Conservation (phyloP, 1,140 invertebrate genomes). For the Anadara kagoshimensis region DNA sequence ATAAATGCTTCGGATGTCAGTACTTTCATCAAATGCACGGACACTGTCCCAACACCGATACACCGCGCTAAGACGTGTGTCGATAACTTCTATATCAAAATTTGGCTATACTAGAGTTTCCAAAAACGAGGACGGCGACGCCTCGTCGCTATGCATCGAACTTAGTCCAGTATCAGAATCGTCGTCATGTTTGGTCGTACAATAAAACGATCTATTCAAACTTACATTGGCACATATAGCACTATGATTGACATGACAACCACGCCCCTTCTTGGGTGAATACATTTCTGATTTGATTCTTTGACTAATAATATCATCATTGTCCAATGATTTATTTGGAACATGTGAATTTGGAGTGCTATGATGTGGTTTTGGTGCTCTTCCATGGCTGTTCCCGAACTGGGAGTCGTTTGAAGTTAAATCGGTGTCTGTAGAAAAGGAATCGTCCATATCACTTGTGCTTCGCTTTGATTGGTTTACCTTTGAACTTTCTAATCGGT, state of each 20-base stretch:
- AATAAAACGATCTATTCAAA: conserved; percentile 17
- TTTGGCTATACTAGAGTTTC: conserved; percentile 76
- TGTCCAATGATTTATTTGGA: conserved; percentile 17
- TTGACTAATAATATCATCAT: conserved; percentile 39
- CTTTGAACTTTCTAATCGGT: too few relatives aligned
- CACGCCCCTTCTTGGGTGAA: conserved; percentile 37
- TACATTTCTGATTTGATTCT: conserved; percentile 40
- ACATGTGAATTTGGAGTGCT: conserved; percentile 2
- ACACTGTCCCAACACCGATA: too few relatives aligned
- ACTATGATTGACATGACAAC: conserved; percentile 41
- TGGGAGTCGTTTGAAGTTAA: conserved; percentile 42
- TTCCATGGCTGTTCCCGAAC: conserved; percentile 28
- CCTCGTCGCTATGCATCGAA: conserved; percentile 76
- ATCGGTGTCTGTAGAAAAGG: conserved; percentile 40
- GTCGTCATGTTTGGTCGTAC: conserved; percentile 63
- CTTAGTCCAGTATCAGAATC: conserved; percentile 78
- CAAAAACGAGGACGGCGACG: conserved; percentile 69
- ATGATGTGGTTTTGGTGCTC: conserved; percentile 15
- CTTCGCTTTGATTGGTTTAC: neutral
- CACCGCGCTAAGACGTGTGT: too few relatives aligned
- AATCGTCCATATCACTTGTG: conserved; percentile 30
- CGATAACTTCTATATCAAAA: too few relatives aligned
- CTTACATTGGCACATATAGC: conserved; percentile 18
- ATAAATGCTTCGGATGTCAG: too few relatives aligned
- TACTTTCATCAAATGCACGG: too few relatives aligned